These are phyloP conservation scores for Brienomyrus brachyistius DNA, from an alignment of 2,113 vertebrate genomes.

Conservation along the genomic window DNA sequence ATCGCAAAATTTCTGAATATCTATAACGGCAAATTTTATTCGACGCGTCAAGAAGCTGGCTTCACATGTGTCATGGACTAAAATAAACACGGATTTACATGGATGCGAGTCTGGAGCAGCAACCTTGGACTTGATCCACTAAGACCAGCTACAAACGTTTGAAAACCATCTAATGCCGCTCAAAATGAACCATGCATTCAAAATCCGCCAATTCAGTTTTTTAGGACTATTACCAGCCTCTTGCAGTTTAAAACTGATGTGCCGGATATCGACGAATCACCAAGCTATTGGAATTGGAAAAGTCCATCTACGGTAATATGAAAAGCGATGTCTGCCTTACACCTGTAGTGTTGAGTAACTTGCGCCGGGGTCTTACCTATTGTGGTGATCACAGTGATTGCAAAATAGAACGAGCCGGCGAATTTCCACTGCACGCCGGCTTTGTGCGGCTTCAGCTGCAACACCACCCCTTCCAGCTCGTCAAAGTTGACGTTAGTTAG, in stretches of 20 bases:
- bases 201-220: not conserved
- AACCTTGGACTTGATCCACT: not conserved
- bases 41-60: not conserved
- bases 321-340: not conserved
- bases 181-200: not conserved
- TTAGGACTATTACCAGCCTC: not conserved
- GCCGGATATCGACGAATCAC: not conserved
- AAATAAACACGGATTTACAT: not conserved
- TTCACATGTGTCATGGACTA: not conserved
- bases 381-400: conserved; percentile 94
- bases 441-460: conserved; percentile 88
- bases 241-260: not conserved
- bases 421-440: conserved; percentile 90
- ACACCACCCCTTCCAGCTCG: conserved; percentile 75
- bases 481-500: conserved; percentile 69
- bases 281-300: not conserved
- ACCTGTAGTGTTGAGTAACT: not conserved
- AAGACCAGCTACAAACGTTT: not conserved
- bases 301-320: not conserved
- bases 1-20: not conserved
- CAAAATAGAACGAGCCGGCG: conserved; percentile 93
- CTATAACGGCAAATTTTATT: not conserved
- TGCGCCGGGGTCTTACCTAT: conserved; percentile 69
- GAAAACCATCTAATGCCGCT: not conserved
- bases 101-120: not conserved